Evolutionary conservation across 2,113 vertebrate species (phyloP).

Genomic region (human): DNA sequence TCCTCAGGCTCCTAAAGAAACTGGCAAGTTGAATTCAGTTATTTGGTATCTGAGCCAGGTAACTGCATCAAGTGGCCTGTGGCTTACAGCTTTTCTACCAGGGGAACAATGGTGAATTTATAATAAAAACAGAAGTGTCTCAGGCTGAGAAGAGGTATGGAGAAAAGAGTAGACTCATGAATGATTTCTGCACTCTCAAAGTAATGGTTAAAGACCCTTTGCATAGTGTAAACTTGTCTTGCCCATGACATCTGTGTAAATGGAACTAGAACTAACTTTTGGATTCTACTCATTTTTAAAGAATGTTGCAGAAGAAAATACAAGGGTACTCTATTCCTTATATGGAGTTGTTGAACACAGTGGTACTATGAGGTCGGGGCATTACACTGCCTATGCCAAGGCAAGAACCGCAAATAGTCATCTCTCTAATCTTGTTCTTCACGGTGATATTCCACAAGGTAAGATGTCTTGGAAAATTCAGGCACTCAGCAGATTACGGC

Average conservation of each 20-base stretch:
- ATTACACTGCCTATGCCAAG: conserved; percentile 97
- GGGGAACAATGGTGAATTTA: background rate
- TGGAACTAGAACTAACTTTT: background rate
- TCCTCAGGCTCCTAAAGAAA: background rate
- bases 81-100: background rate
- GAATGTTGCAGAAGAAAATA: conserved; percentile 88
- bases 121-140: background rate
- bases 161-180: background rate
- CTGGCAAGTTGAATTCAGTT: background rate
- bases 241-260: background rate
- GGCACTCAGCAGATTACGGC: background rate
- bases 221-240: background rate
- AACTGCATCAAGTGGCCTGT: background rate
- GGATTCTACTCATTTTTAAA: conserved; percentile 70
- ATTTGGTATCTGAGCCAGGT: background rate
- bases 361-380: conserved; percentile 97
- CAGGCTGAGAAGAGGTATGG: background rate
- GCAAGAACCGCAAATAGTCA: conserved; percentile 80
- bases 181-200: background rate
- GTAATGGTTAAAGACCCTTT: background rate
- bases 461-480: conserved; percentile 29
- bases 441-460: conserved; percentile 84
- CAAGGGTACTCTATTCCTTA: conserved; percentile 90
- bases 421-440: conserved; percentile 83
- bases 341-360: conserved; percentile 98